These are phyloP conservation scores for Galaxea fascicularis DNA, from an alignment of 92 coral and sea anemone genomes.

Conservation along the genomic window DNA sequence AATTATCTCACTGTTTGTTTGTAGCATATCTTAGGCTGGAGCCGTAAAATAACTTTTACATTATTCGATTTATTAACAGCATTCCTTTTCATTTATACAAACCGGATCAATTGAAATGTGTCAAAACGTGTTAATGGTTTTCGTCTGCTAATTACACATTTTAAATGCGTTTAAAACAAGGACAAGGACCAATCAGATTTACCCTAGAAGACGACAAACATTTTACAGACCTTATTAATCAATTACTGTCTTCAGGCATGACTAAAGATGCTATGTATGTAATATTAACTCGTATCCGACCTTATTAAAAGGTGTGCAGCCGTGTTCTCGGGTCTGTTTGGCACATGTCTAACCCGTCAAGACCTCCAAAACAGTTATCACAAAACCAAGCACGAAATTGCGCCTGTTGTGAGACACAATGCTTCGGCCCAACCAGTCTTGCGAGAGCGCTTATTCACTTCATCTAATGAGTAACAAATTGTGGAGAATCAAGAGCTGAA, in stretches of 20 bases:
- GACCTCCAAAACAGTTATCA: background rate
- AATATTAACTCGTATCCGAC: constrained; percentile 36
- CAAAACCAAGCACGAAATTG: constrained; percentile 19
- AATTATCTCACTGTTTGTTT: background rate
- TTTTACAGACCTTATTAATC: constrained; percentile 27
- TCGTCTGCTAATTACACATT: constrained; percentile 48
- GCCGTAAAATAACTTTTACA: constrained; percentile 1
- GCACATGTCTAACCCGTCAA: background rate
- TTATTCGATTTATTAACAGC: background rate
- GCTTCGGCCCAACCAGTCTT: constrained; percentile 10
- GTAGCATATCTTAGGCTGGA: background rate
- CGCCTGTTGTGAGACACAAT: background rate
- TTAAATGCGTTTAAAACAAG: constrained; percentile 53
- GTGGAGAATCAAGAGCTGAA: constrained; percentile 3
- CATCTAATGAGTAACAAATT: background rate
- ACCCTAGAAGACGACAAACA: constrained; percentile 27
- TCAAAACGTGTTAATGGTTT: constrained; percentile 52
- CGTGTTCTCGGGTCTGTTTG: background rate
- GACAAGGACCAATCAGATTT: constrained; percentile 54
- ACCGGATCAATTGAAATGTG: constrained; percentile 40
- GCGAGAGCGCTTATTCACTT: background rate
- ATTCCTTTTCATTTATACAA: background rate
- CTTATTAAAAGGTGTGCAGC: background rate
- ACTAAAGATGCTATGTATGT: background rate
- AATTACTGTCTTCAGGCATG: background rate